phyloP scores from a whole-genome alignment of 1,140 invertebrate species.

The Lucilia cuprina region DNA sequence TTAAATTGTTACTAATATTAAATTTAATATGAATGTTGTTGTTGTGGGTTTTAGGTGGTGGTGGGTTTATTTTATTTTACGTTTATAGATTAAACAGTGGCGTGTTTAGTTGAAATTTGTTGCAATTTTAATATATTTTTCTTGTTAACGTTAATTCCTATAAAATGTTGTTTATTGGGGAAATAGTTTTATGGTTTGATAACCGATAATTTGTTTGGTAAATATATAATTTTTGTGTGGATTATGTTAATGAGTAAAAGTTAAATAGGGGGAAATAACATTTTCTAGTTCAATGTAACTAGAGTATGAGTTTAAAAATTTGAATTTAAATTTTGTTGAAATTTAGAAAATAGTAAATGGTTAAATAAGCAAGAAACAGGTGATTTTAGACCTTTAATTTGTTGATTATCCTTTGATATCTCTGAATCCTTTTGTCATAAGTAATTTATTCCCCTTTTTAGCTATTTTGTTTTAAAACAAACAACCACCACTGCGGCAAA shows the following conservation, averaged over 20 bases:
- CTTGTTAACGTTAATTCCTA: not conserved
- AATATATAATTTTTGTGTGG: not conserved
- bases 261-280: too few species aligned
- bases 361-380: too few species aligned
- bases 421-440: too few species aligned
- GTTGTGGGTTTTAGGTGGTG: not conserved
- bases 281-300: too few species aligned
- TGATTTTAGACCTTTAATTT: too few species aligned
- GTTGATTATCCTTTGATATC: too few species aligned
- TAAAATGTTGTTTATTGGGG: conserved; percentile 25
- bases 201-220: conserved; percentile 14
- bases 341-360: too few species aligned
- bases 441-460: too few species aligned
- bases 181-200: conserved; percentile 22
- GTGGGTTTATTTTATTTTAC: not conserved
- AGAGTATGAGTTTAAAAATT: too few species aligned
- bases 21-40: not conserved
- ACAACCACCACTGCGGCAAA: not conserved
- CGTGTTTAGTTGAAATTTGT: conserved; percentile 24
- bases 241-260: not conserved
- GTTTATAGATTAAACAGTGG: not conserved
- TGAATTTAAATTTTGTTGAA: too few species aligned
- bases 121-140: not conserved
- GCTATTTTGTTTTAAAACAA: not conserved
- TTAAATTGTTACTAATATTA: not conserved